Evolutionary conservation across 2,113 vertebrate species (phyloP), one percentile per base, ranked within the genome.

Genomic region (Caranx melampygus): DNA sequence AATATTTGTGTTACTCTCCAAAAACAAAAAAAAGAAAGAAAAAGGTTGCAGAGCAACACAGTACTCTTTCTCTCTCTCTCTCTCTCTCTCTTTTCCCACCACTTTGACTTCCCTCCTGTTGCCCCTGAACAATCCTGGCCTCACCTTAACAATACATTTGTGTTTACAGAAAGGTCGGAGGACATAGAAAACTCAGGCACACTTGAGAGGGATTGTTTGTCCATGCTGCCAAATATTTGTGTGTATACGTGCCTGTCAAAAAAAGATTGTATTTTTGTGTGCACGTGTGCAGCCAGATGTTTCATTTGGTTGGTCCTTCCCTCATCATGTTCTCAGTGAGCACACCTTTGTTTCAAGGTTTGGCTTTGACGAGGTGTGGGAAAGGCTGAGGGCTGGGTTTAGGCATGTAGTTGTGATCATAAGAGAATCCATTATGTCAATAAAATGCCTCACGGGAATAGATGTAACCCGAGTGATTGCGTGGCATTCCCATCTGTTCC

Each of bases 71-170:
- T 34, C 40, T 20, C 21, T n/a, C n/a, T n/a, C n/a, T n/a, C n/a
- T n/a, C n/a, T n/a, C n/a, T 76, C 20, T 20, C 21, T 4, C 33
- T 4, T 3, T 13, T 11, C 54, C 65, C 44, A 47, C 11, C 2
- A 31, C 35, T 34, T 10, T 0, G 11, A 44, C 13, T 59, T 35
- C 44, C 10, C 31, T 51, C 37, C 37, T 37, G 37, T 37, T 8
- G 37, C 37, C 5, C 8, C 37, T 40, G 2, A 71, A 67, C 8
- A 13, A 63, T 31, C 20, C 10, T 52, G 18, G 44, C 59, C 52
- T 75, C 51, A 71, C 66, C 45, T 75, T 59, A 45, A 75, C 57
- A 72, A 35, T 47, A 60, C 44, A 67, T 52, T 21, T 10, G 7
- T 78, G 66, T 76, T 81, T 62, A 55, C 14, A 68, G 20, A 83